Evolutionary conservation across 2,113 vertebrate genomes (phyloP).

Genomic region (Jaculus jaculus): DNA sequence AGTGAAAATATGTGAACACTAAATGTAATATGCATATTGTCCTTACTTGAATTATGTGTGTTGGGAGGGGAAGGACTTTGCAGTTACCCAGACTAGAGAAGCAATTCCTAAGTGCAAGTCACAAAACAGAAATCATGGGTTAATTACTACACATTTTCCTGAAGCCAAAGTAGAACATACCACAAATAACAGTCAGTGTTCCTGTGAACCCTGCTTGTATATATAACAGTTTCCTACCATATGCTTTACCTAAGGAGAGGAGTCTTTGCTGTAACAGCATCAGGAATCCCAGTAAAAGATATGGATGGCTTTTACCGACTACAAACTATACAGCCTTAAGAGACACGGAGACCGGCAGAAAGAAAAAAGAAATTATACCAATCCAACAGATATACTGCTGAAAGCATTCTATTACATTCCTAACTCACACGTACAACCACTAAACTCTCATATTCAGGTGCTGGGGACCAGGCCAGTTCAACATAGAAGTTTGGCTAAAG

Average conservation of each 20-base stretch:
- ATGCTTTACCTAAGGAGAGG: slow-evolving; percentile 60
- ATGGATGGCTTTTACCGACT: slow-evolving; percentile 69
- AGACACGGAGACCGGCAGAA: slow-evolving; percentile 80
- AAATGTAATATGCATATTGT: background rate
- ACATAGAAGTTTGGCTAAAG: slow-evolving; percentile 81
- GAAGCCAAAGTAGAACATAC: background rate
- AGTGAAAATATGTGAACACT: background rate
- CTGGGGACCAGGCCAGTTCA: slow-evolving; percentile 80
- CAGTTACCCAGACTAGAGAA: background rate
- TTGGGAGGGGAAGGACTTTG: accelerated
- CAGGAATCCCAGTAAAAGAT: slow-evolving; percentile 62
- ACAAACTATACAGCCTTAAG: slow-evolving; percentile 78
- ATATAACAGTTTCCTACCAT: slow-evolving; percentile 59
- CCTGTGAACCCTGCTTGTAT: slow-evolving; percentile 63
- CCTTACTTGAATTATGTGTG: background rate
- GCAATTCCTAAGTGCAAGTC: background rate
- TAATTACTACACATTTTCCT: slow-evolving; percentile 38
- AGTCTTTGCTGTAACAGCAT: slow-evolving; percentile 73
- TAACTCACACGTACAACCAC: slow-evolving; percentile 76
- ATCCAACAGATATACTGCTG: slow-evolving; percentile 80
- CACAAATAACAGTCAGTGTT: slow-evolving; percentile 60
- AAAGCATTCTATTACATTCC: slow-evolving; percentile 80
- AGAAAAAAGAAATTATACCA: slow-evolving; percentile 82
- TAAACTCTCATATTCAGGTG: slow-evolving; percentile 80
- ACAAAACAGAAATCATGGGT: slow-evolving; percentile 21